A percentile compares a stretch with the other conserved stretches of the same genome.
Conservation (phyloP, 2,888 invertebrate genomes). For the Platycnemis pennipes region DNA sequence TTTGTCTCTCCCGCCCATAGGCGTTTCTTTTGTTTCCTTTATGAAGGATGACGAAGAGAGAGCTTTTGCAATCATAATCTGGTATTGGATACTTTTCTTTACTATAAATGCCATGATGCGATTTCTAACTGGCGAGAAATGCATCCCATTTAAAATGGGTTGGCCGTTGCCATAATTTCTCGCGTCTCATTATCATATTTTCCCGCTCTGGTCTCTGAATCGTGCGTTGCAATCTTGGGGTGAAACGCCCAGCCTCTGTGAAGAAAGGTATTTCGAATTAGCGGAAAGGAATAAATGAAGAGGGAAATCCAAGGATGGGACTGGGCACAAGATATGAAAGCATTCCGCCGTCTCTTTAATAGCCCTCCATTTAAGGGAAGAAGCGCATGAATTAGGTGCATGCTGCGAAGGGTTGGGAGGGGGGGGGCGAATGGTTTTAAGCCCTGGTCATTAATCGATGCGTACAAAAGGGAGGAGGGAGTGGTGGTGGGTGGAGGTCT, state of each 20-base stretch:
- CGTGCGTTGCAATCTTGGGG: not conserved
- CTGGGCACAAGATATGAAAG: not conserved
- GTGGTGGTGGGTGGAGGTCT: not conserved
- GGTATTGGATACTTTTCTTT: too few species aligned
- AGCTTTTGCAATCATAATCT: too few species aligned
- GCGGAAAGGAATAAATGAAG: not conserved
- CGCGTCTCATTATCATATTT: not conserved
- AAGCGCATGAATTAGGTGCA: not conserved
- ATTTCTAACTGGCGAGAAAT: not conserved
- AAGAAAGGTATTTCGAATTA: not conserved
- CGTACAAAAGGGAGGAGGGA: not conserved
- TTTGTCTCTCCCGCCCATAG: too few species aligned
- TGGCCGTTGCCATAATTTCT: too few species aligned
- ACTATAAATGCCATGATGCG: too few species aligned
- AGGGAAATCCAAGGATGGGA: not conserved
- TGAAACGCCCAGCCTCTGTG: not conserved
- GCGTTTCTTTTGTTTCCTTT: too few species aligned
- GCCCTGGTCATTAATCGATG: not conserved
- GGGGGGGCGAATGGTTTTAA: constrained; percentile 3
- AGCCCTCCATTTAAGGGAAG: not conserved
- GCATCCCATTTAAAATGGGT: not conserved
- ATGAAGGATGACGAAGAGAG: too few species aligned
- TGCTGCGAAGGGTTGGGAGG: too few species aligned
- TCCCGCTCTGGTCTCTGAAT: not conserved
- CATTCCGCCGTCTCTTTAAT: not conserved